A percentile compares a stretch with the other conserved stretches of the same genome.
These are phyloP conservation scores for Mercenaria mercenaria DNA, from an alignment of 1,140 invertebrate genomes.

Conservation along the genomic window DNA sequence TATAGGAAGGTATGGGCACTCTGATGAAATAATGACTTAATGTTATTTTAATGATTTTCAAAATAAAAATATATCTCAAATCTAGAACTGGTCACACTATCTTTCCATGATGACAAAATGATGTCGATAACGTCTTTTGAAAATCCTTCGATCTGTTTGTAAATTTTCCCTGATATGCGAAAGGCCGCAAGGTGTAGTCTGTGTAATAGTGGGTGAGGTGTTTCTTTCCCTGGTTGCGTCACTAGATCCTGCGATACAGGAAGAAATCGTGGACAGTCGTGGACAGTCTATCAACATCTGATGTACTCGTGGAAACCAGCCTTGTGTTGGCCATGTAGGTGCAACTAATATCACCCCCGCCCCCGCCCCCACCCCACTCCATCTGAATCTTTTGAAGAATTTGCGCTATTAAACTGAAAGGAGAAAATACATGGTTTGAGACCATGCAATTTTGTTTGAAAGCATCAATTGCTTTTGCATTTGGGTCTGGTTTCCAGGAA, in stretches of 20 bases:
- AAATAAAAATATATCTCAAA: too few species aligned
- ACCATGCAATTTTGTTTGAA: constrained; percentile 48
- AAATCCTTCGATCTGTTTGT: too few species aligned
- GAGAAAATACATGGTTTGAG: constrained; percentile 52
- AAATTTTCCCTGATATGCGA: too few species aligned
- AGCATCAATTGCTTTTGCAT: constrained; percentile 55
- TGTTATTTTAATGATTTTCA: too few species aligned
- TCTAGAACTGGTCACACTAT: too few species aligned
- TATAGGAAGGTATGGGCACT: too few species aligned
- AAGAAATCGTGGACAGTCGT: too few species aligned
- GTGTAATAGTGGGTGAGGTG: background rate
- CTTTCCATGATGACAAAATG: background rate
- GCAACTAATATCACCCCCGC: constrained; percentile 24
- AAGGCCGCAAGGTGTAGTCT: background rate
- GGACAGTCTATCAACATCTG: background rate
- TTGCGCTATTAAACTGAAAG: constrained; percentile 57
- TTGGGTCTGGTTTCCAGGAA: constrained; percentile 61
- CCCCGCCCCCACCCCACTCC: too few species aligned
- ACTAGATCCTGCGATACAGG: background rate
- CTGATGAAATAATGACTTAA: too few species aligned
- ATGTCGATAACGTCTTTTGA: background rate
- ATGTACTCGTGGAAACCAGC: background rate
- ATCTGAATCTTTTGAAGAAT: background rate
- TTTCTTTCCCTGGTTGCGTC: background rate
- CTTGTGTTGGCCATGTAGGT: background rate